A percentile compares a stretch with the other conserved stretches of the same genome.
Evolutionary conservation across 2,797 vertebrate genomes (phyloP).

Genomic region (Tympanoctomys barrerae): DNA sequence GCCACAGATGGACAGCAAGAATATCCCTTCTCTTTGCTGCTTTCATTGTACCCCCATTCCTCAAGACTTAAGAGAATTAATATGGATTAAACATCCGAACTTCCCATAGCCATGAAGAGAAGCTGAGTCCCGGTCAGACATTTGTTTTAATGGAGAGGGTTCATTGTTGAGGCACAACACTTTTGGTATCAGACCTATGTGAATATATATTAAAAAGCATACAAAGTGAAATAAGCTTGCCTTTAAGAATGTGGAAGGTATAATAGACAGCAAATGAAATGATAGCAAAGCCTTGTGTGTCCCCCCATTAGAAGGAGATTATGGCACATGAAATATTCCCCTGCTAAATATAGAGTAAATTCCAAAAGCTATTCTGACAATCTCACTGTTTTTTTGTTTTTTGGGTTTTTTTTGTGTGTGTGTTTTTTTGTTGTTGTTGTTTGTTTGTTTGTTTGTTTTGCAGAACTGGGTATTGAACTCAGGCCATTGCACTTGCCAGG

Average conservation of each 20-base stretch:
- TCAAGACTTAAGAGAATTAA: background rate
- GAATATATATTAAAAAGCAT: background rate
- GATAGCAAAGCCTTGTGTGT: background rate
- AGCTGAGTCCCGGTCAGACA: background rate
- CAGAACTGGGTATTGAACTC: too few species aligned
- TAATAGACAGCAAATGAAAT: constrained; percentile 29
- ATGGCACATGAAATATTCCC: constrained; percentile 19
- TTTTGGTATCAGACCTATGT: background rate
- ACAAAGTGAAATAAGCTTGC: constrained; percentile 24
- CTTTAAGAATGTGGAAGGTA: background rate
- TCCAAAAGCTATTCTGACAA: background rate
- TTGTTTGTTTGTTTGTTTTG: too few species aligned
- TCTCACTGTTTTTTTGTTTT: background rate
- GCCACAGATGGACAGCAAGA: background rate
- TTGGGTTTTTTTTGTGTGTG: too few species aligned
- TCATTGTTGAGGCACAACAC: background rate
- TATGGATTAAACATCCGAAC: background rate
- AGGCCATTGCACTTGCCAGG: too few species aligned
- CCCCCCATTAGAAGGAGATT: background rate
- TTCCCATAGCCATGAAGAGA: background rate
- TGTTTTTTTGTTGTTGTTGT: too few species aligned
- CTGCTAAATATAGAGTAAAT: background rate
- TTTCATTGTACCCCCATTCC: background rate
- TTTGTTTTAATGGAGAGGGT: constrained; percentile 17
- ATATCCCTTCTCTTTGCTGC: background rate